Base-by-base conservation (phyloP, 2,888 invertebrate species). In the Diarsia dahlii region DNA sequence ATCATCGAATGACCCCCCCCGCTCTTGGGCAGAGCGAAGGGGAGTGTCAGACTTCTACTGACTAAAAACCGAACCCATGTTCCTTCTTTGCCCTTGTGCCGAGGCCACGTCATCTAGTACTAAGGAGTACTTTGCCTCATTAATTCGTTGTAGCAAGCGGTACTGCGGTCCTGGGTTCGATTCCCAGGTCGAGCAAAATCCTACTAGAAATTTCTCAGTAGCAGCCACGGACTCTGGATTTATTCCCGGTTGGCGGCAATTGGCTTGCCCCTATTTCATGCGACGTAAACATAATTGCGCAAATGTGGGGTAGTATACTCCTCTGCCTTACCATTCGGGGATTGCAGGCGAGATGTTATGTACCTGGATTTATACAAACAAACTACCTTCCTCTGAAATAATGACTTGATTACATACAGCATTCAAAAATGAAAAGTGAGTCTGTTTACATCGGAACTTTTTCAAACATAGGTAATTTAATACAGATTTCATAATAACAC, bases 401-500 rank as follows among this genome's bases (percentile, higher is more conserved):
- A 52, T 52, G 52, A 50, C 48, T 50, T 50, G 1, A 15, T 50
- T 13, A 15, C 39, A 39, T 39, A 39, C 3, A 13, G 6, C 23
- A 56, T 13, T 2, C 2, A 23, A 56, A 50, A 20, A 46, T 12
- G 3, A 1, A 18, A 48, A 66, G 20, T 66, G 63, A 13, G 8
- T 39, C 39, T n/a, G 8, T 63, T n/a, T n/a, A 63, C 18, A 18
- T 34, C 9, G 28, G 18, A 60, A 50, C 18, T 5, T 23, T 39
- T 34, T 13, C 6, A 28, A 65, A 28, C 0, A 2, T 2, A 28
- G 4, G n/a, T n/a, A n/a, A n/a, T n/a, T n/a, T 10, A 12, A 13
- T 18, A 58, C 2, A 15, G 3, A 74, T 52, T 74, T 54, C 63
- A n/a, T 18, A 63, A 66, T 52, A 60, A 52, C 4, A 58, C 45